Base-by-base conservation (phyloP, 1,140 invertebrate species). In the Scylla paramamosain region DNA sequence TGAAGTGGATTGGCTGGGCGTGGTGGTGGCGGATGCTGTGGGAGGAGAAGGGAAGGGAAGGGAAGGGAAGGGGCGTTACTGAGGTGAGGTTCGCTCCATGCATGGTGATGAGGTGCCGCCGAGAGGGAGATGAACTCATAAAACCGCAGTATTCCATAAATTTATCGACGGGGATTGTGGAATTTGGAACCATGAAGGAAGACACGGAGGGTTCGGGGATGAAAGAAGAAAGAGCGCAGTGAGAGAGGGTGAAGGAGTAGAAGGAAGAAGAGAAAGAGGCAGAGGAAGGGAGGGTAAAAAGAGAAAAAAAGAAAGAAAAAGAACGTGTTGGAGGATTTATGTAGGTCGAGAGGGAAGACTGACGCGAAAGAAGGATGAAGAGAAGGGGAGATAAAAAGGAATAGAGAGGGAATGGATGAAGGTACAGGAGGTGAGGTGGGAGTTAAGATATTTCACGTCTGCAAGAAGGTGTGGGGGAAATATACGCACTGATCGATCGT, bases 61-160 rank as follows among this genome's bases (percentile, higher is more conserved):
- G 67, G n/a, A 20, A 25, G 67, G 67, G 67, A 77, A 77, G 67
- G 52, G 67, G 67, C 67, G 67, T 77, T 7, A 77, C 20, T 77
- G 67, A 77, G 67, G 67, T 77, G 67, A n/a, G n/a, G 67, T 77
- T 77, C 67, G 67, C 67, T 77, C 67, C 67, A 20, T 77, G 67
- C 67, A 77, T 77, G 67, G 67, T 20, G 67, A 77, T 77, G 67
- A 77, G 67, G 6, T n/a, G 67, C 20, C 67, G 39, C 25, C 87
- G 45, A 46, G 87, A 89, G 39, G 87, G n/a, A 89, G 32, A 89
- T 46, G 87, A 28, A 46, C 87, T 48, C 87, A 89, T 89, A 89
- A 89, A 89, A 89, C n/a, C 87, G 46, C 87, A 89, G 16, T 89
- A 45, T 45, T 45, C 87, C 87, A 89, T 89, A 89, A 89, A 89